Evolutionary conservation across 1,140 invertebrate species (phyloP).

Genomic region (Drosophila takahashii): DNA sequence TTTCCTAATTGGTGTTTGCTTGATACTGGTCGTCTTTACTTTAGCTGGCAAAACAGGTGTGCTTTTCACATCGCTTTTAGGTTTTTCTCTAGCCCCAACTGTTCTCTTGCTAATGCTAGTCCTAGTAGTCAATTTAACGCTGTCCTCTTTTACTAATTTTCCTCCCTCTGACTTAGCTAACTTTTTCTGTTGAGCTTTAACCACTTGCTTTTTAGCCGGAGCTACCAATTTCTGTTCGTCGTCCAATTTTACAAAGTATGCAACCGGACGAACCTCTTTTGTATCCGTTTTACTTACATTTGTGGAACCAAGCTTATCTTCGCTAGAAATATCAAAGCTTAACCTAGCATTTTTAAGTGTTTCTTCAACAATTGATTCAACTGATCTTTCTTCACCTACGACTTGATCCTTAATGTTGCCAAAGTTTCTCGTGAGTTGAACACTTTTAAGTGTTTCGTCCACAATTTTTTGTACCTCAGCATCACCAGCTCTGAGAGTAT

Average conservation of each 20-base stretch:
- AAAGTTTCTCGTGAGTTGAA: slow-evolving; percentile 24
- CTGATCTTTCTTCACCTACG: slow-evolving; percentile 29
- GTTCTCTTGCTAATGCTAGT: slow-evolving; percentile 9
- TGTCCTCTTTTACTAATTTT: slow-evolving; percentile 6
- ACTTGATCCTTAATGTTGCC: slow-evolving; percentile 3
- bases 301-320: not conserved
- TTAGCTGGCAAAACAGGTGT: slow-evolving; percentile 20
- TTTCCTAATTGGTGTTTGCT: slow-evolving; percentile 20
- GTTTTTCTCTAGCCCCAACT: slow-evolving; percentile 26
- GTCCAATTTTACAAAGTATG: slow-evolving; percentile 73
- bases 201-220: slow-evolving; percentile 8
- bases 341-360: slow-evolving; percentile 51
- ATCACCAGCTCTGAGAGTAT: slow-evolving; percentile 69
- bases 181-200: slow-evolving; percentile 21
- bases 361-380: slow-evolving; percentile 67
- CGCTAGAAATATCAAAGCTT: not conserved
- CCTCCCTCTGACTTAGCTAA: slow-evolving; percentile 12
- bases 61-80: slow-evolving; percentile 18
- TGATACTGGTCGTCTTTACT: slow-evolving; percentile 5
- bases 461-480: slow-evolving; percentile 68
- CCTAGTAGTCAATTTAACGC: not conserved
- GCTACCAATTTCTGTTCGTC: slow-evolving; percentile 24
- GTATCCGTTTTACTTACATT: not conserved
- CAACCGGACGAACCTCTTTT: slow-evolving; percentile 62
- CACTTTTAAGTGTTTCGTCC: slow-evolving; percentile 55